Evolutionary conservation across 1,140 invertebrate species (phyloP), one percentile per base, ranked within the genome.

Genomic region (Akabosia matsudoensis): DNA sequence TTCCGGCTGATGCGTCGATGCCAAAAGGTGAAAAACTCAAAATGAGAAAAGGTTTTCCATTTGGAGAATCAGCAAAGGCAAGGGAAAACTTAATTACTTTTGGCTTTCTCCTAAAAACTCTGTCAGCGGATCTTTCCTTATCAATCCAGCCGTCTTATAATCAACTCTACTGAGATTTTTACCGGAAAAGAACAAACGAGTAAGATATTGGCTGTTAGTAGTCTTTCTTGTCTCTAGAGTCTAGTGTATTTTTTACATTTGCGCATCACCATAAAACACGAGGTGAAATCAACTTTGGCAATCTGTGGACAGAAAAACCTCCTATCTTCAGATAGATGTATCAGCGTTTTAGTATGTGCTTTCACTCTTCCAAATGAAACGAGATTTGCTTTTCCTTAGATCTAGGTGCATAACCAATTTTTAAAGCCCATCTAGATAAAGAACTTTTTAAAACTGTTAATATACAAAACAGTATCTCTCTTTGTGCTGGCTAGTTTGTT

Each of bases 31-130:
- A 22, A 67, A 30, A 67, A 67, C 7, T 67, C 61, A 67, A 67
- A 67, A 30, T 28, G 30, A 31, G 22, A 67, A 67, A 67, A 67
- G n/a, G 7, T n/a, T 67, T 67, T 67, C 22, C 61, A 30, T 67
- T 30, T 67, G 61, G 7, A 7, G 37, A 67, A 67, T 30, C 3
- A 67, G 61, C 61, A 28, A n/a, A 67, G 61, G 61, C 61, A 67
- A 67, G 61, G 61, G 31, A 30, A 67, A 67, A 67, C 61, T 67
- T 67, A 67, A 67, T 67, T 67, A 67, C 61, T 61, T 61, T 61
- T n/a, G 54, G 54, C 54, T 61, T 24, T n/a, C 54, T 61, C 37
- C 37, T 7, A n/a, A n/a, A n/a, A n/a, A n/a, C n/a, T n/a, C n/a
- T n/a, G n/a, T n/a, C 54, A 56, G 4, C 54, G 54, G 4, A 67